A percentile compares a stretch with the other conserved stretches of the same genome.
phyloP scores from a whole-genome alignment of 2,888 invertebrate species.

The Phengaris alcon region DNA sequence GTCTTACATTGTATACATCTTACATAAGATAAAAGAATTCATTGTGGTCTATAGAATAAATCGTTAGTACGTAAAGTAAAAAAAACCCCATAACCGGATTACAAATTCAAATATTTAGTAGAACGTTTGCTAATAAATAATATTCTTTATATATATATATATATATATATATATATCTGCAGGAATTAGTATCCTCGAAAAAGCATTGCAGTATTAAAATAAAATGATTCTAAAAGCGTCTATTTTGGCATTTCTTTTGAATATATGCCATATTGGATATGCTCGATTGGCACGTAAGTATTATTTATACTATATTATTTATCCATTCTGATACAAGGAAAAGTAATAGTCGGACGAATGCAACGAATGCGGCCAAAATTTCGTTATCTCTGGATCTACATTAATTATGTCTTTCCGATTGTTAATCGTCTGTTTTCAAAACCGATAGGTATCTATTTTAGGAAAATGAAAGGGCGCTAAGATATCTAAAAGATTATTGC shows the following conservation, averaged over 20 bases:
- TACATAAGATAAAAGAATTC: background rate
- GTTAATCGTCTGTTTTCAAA: too few relatives aligned
- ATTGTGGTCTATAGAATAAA: background rate
- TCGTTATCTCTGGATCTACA: too few relatives aligned
- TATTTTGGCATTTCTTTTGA: constrained; percentile 7
- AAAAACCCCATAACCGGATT: background rate
- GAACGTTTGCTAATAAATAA: background rate
- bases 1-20: background rate
- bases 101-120: background rate
- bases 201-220: background rate
- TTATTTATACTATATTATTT: background rate
- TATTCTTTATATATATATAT: too few relatives aligned
- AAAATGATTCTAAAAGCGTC: background rate
- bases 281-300: constrained; percentile 27
- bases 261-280: constrained; percentile 13
- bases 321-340: too few relatives aligned
- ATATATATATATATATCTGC: too few relatives aligned
- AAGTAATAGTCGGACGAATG: too few relatives aligned
- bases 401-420: too few relatives aligned
- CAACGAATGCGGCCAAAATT: too few relatives aligned
- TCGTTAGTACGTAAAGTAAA: background rate
- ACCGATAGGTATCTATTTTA: too few relatives aligned
- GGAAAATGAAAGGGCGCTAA: too few relatives aligned
- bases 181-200: background rate
- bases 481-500: too few relatives aligned